Evolutionary conservation across 1,140 invertebrate genomes (phyloP), one percentile per base, ranked within the genome.

Genomic region (Tenebrio molitor): DNA sequence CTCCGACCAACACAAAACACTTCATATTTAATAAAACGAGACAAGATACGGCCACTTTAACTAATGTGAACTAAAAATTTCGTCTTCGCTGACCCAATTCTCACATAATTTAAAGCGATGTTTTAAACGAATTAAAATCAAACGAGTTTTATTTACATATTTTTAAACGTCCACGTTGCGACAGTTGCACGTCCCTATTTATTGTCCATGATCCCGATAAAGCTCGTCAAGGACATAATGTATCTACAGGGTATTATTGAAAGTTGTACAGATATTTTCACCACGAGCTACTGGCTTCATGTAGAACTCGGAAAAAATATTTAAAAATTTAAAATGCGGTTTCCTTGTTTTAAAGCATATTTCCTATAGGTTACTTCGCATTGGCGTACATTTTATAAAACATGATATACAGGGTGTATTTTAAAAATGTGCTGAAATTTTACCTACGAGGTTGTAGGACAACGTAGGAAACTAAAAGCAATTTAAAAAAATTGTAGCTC

Each of bases 171-270:
- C 17, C 42, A 44, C 41, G 42, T 42, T 44, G 64, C 64, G 64
- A 23, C 42, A 34, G 42, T n/a, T 66, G 64, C 64, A 42, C 42
- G 64, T 66, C 64, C 41, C 64, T 66, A 66, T 66, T 39, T 66
- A 66, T 66, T 66, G 64, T 66, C 64, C 42, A 66, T 66, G 42
- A 66, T 66, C 64, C 64, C 64, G 42, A 66, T 66, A 66, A 66
- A 66, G 64, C 64, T 66, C 15, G 64, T 39, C 33, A 39, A 39
- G 42, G 64, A 66, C 64, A 66, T 66, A 66, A 66, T 66, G 64
- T 66, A 66, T 39, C 36, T 36, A 66, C 64, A 66, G 17, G 41
- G 42, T n/a, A n/a, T n/a, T n/a, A n/a, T n/a, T n/a, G n/a, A n/a
- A n/a, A n/a, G n/a, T n/a, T n/a, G n/a, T n/a, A n/a, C n/a, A n/a